These are phyloP conservation scores for Sorex araneus DNA, from an alignment of 2,113 vertebrate genomes.

Conservation along the genomic window DNA sequence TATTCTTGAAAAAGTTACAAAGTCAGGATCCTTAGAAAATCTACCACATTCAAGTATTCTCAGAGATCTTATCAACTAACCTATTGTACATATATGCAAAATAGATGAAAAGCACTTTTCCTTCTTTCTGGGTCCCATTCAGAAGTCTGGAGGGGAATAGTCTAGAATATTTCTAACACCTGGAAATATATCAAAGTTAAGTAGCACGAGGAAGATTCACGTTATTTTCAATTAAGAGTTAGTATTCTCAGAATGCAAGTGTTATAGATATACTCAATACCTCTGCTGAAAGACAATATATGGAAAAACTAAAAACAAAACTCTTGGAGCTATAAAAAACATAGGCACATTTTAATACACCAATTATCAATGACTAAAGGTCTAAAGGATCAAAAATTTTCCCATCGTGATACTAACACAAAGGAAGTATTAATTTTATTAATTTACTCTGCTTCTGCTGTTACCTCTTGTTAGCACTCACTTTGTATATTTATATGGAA, in stretches of 20 bases:
- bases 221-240: conserved; percentile 49
- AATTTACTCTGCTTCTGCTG: not conserved
- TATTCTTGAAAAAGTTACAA: not conserved
- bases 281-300: not conserved
- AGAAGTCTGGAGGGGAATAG: not conserved
- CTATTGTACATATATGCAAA: conserved; percentile 2
- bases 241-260: conserved; percentile 5
- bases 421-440: not conserved
- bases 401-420: not conserved
- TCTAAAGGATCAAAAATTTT: not conserved
- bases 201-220: not conserved
- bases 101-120: not conserved
- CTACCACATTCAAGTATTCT: not conserved
- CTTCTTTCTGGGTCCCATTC: not conserved
- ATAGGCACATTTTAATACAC: too few species aligned
- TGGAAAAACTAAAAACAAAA: not conserved
- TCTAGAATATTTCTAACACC: conserved; percentile 5
- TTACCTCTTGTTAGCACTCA: conserved; percentile 1
- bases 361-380: not conserved
- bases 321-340: not conserved
- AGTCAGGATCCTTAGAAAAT: not conserved
- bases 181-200: conserved; percentile 8
- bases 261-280: not conserved
- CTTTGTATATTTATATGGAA: not conserved
- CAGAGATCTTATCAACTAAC: not conserved